Conservation (phyloP, 2,888 invertebrate genomes). For the Macrosoma leucophasiata region DNA sequence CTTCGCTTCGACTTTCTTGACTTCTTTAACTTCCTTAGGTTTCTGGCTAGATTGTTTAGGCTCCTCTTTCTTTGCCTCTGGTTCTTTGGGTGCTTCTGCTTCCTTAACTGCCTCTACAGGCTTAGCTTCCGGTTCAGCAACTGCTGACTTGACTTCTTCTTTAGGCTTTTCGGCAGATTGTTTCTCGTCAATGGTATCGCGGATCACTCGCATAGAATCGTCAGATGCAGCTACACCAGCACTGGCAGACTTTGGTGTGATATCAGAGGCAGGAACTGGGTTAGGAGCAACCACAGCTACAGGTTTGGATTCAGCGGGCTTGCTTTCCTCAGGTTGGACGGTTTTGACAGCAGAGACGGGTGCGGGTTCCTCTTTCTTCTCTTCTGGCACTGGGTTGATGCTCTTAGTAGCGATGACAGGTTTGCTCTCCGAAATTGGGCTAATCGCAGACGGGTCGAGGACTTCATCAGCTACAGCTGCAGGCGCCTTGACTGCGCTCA, state of each 20-base stretch:
- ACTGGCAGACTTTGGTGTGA: conserved; percentile 23
- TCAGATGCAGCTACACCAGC: conserved; percentile 27
- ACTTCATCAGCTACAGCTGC: conserved; percentile 55
- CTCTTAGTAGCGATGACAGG: conserved; percentile 45
- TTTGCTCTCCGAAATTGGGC: conserved; percentile 46
- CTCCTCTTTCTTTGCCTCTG: conserved; percentile 18
- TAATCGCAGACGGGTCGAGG: conserved; percentile 41
- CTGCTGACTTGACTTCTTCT: conserved; percentile 26
- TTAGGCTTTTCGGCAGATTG: conserved; percentile 24
- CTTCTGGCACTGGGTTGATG: conserved; percentile 46
- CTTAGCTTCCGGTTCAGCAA: conserved; percentile 28
- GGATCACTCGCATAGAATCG: conserved; percentile 48
- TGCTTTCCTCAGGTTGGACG: conserved; percentile 26
- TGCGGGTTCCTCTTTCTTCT: conserved; percentile 37
- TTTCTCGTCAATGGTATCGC: conserved; percentile 54
- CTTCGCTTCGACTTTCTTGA: conserved; percentile 19
- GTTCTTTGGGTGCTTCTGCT: conserved; percentile 16
- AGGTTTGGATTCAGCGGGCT: conserved; percentile 27
- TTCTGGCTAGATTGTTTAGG: no score
- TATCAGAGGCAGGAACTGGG: conserved; percentile 16
- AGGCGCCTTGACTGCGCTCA: conserved; percentile 43
- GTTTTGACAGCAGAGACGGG: conserved; percentile 16
- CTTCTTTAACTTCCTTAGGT: conserved; percentile 19
- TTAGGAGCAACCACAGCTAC: conserved; percentile 15
- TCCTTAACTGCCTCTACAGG: conserved; percentile 25